Conservation (phyloP, 2,797 vertebrate genomes). For the Esox lucius region DNA sequence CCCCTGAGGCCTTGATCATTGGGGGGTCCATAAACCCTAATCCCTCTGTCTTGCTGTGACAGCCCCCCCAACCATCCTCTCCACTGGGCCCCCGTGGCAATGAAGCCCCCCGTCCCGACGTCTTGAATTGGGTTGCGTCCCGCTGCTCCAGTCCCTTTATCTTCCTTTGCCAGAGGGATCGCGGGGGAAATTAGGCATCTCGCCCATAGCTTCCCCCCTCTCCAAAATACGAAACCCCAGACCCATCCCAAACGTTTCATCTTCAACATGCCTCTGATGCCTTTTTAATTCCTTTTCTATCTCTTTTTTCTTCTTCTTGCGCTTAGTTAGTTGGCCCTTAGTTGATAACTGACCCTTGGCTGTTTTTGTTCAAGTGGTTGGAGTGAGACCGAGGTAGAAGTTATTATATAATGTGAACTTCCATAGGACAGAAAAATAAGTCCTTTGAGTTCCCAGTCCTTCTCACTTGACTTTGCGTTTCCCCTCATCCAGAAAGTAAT, state of each 20-base stretch:
- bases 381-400: neutral
- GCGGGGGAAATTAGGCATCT: neutral
- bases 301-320: neutral
- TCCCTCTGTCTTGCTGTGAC: constrained; percentile 9
- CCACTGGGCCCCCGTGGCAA: neutral
- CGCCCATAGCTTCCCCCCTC: neutral
- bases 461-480: constrained; percentile 6
- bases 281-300: neutral
- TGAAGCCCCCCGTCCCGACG: neutral
- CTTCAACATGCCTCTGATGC: neutral
- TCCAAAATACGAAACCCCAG: constrained; percentile 22
- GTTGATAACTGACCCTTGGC: neutral
- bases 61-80: constrained; percentile 10
- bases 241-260: constrained; percentile 25
- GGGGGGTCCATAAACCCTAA: constrained; percentile 2
- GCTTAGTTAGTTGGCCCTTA: neutral
- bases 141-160: constrained; percentile 22
- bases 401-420: neutral
- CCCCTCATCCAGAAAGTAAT: neutral
- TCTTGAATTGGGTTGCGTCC: constrained; percentile 35
- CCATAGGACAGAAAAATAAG: neutral
- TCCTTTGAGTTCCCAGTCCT: neutral
- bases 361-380: neutral
- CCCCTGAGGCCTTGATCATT: neutral
- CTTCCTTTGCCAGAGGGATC: neutral